Conservation (phyloP, 2,888 invertebrate genomes). For the Carterocephalus palaemon region DNA sequence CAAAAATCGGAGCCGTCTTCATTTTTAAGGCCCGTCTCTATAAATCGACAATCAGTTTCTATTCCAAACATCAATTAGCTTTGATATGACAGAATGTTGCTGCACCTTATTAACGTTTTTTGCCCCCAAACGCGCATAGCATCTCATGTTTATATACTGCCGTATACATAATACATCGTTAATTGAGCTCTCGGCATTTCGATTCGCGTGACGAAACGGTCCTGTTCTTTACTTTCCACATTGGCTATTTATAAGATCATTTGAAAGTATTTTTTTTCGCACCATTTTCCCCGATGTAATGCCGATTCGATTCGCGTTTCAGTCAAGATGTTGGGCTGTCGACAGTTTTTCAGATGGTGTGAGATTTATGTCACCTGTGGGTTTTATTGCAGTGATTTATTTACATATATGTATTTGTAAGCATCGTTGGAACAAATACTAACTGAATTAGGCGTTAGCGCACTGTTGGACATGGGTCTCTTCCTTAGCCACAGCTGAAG, state of each 20-base stretch:
- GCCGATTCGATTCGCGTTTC: conserved; percentile 31
- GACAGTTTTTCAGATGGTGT: background rate
- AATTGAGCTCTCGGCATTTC: conserved; percentile 44
- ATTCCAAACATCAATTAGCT: no score
- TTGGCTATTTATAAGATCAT: conserved; percentile 54
- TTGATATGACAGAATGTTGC: background rate
- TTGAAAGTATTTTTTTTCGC: conserved; percentile 68
- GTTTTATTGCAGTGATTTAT: no score
- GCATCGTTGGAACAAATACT: no score
- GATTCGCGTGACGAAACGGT: conserved; percentile 46
- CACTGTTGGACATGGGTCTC: no score
- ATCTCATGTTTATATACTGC: conserved; percentile 34
- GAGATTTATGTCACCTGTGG: no score
- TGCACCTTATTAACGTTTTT: conserved; percentile 19
- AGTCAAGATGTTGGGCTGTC: background rate
- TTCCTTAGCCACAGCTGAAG: no score
- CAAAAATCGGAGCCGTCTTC: no score
- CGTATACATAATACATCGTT: conserved; percentile 49
- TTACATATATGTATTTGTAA: no score
- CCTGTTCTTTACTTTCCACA: conserved; percentile 61
- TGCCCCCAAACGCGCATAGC: conserved; percentile 9
- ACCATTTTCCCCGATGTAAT: conserved; percentile 67
- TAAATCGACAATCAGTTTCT: no score
- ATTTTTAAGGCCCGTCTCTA: no score
- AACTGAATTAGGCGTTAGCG: no score